phyloP scores from a whole-genome alignment of 2,797 vertebrate species.

The Synanceia verrucosa region DNA sequence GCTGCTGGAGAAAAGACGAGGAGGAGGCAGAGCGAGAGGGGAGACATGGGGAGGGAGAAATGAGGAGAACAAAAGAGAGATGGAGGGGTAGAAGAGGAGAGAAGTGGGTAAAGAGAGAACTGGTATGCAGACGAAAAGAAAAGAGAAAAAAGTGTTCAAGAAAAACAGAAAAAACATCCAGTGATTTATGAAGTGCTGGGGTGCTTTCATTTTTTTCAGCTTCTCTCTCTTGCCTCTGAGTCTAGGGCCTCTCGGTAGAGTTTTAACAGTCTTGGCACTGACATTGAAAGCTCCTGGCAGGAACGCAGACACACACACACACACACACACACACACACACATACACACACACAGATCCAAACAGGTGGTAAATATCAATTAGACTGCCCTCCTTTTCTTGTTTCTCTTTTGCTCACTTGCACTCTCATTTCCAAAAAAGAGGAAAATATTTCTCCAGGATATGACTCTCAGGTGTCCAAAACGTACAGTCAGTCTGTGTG shows the following conservation, averaged over 20 bases:
- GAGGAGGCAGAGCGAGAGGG: not conserved
- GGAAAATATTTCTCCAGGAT: constrained; percentile 48
- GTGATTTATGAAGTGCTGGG: constrained; percentile 77
- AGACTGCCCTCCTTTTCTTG: constrained; percentile 48
- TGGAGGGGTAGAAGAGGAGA: not conserved
- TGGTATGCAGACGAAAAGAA: constrained; percentile 23
- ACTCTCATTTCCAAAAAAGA: constrained; percentile 40
- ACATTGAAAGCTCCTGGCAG: constrained; percentile 66
- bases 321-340: constrained; percentile 12
- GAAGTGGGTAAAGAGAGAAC: constrained; percentile 34
- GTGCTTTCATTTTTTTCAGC: constrained; percentile 47
- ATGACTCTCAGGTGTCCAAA: constrained; percentile 46
- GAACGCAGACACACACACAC: constrained; percentile 22
- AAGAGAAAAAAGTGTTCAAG: constrained; percentile 37
- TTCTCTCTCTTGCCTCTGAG: constrained; percentile 48
- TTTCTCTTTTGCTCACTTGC: constrained; percentile 43
- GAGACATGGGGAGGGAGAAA: constrained; percentile 12
- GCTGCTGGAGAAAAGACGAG: constrained; percentile 60
- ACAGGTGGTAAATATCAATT: constrained; percentile 79
- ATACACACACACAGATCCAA: constrained; percentile 38
- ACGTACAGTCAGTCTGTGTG: not conserved
- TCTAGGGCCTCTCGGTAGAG: constrained; percentile 62
- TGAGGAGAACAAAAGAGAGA: constrained; percentile 11
- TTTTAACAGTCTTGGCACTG: constrained; percentile 72
- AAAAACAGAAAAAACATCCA: constrained; percentile 34